These are phyloP conservation scores for Sphaerophoria rueppellii DNA, from an alignment of 2,888 invertebrate species.

Conservation along the genomic window DNA sequence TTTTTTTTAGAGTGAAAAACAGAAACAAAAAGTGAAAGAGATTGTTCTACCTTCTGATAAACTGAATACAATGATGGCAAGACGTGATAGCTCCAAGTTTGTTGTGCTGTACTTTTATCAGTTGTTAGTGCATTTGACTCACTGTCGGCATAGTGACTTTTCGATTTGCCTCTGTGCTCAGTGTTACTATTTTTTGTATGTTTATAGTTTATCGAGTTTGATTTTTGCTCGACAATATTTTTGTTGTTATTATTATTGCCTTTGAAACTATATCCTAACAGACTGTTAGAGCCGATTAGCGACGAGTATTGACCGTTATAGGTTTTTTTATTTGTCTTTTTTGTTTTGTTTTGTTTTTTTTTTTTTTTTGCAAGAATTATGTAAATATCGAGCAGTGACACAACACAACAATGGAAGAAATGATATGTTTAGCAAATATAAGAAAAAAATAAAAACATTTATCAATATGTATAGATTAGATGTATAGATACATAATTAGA, in stretches of 20 bases:
- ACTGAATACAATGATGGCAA: conserved; percentile 92
- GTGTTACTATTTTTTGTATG: conserved; percentile 74
- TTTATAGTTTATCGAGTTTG: conserved; percentile 56
- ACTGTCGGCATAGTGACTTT: conserved; percentile 66
- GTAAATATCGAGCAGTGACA: conserved; percentile 75
- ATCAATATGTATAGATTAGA: conserved; percentile 49
- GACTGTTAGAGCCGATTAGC: conserved; percentile 82
- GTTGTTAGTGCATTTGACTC: conserved; percentile 74
- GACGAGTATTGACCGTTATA: conserved; percentile 79
- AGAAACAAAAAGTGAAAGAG: conserved; percentile 59
- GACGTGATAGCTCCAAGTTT: conserved; percentile 92
- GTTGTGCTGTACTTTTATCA: conserved; percentile 82
- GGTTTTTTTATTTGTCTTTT: conserved; percentile 82
- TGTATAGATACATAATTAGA: conserved; percentile 27
- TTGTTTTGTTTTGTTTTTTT: too few species aligned
- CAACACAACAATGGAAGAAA: conserved; percentile 77
- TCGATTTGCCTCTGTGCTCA: conserved; percentile 71
- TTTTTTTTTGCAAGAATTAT: conserved; percentile 33
- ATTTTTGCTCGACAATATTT: conserved; percentile 70
- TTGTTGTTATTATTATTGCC: conserved; percentile 77
- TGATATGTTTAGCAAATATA: conserved; percentile 68
- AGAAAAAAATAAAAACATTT: conserved; percentile 44
- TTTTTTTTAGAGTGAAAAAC: background rate
- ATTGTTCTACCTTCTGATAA: conserved; percentile 89
- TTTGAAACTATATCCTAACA: conserved; percentile 82